Evolutionary conservation across 2,888 invertebrate species (phyloP).

Genomic region (Beris chalybata): DNA sequence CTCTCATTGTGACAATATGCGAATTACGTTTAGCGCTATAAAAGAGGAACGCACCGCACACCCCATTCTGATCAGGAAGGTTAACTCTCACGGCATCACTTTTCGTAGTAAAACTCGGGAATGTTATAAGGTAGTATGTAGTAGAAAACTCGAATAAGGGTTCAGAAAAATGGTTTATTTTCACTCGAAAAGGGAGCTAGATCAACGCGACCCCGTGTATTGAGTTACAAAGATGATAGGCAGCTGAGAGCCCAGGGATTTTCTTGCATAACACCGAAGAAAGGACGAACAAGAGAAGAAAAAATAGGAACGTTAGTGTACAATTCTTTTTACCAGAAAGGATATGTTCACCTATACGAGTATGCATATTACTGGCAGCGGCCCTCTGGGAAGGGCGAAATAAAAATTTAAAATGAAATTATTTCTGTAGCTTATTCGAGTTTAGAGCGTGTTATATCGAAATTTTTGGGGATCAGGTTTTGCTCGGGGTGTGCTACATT

Average conservation of each 20-base stretch:
- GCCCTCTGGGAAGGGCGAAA: neutral
- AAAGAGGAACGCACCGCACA: neutral
- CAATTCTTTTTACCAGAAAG: neutral
- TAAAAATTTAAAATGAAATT: slow-evolving; percentile 17
- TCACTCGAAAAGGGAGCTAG: slow-evolving; percentile 14
- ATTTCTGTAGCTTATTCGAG: neutral
- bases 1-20: slow-evolving; percentile 37
- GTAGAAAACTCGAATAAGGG: neutral
- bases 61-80: neutral
- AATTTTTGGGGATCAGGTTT: slow-evolving; percentile 21
- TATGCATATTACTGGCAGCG: slow-evolving; percentile 14
- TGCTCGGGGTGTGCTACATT: neutral
- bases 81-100: neutral
- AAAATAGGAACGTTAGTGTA: slow-evolving; percentile 22
- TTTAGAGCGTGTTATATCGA: neutral
- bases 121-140: neutral
- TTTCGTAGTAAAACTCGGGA: neutral
- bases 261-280: neutral
- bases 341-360: neutral
- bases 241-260: slow-evolving; percentile 32
- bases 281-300: neutral
- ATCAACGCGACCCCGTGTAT: slow-evolving; percentile 23
- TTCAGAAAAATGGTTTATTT: neutral
- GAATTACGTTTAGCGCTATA: slow-evolving; percentile 23
- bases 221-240: slow-evolving; percentile 36